phyloP scores from a whole-genome alignment of 1,140 invertebrate genomes.

The Magallana angulata region DNA sequence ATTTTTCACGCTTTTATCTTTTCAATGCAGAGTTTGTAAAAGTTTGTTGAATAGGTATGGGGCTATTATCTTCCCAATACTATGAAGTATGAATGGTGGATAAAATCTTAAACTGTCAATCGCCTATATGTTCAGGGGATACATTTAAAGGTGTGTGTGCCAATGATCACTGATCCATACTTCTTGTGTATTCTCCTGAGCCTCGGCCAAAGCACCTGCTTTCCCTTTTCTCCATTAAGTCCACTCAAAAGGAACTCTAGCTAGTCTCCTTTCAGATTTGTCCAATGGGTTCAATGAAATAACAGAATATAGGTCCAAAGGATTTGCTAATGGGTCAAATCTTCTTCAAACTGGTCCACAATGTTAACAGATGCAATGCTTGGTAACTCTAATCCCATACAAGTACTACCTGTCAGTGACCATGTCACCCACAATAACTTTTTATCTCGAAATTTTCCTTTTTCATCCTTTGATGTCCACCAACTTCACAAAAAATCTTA shows the following conservation, averaged over 20 bases:
- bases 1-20: conserved; percentile 29
- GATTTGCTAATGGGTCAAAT: background rate
- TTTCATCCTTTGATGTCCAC: conserved; percentile 2
- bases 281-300: background rate
- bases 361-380: background rate
- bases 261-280: background rate
- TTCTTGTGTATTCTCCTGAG: conserved; percentile 9
- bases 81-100: conserved; percentile 37
- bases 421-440: background rate
- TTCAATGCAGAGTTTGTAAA: conserved; percentile 22
- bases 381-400: background rate
- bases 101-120: conserved; percentile 35
- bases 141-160: conserved; percentile 22
- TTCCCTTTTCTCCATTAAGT: background rate
- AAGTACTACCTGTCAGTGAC: background rate
- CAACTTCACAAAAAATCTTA: background rate
- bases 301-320: background rate
- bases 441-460: background rate
- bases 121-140: conserved; percentile 19
- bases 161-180: conserved; percentile 13
- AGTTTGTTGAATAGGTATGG: conserved; percentile 33
- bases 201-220: background rate
- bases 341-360: background rate
- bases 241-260: background rate
- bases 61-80: conserved; percentile 25